Percentiles rank a stretch among this genome's conserved stretches.
These are phyloP conservation scores for Drosophila azteca DNA, from an alignment of 1,140 invertebrate species.

Conservation along the genomic window DNA sequence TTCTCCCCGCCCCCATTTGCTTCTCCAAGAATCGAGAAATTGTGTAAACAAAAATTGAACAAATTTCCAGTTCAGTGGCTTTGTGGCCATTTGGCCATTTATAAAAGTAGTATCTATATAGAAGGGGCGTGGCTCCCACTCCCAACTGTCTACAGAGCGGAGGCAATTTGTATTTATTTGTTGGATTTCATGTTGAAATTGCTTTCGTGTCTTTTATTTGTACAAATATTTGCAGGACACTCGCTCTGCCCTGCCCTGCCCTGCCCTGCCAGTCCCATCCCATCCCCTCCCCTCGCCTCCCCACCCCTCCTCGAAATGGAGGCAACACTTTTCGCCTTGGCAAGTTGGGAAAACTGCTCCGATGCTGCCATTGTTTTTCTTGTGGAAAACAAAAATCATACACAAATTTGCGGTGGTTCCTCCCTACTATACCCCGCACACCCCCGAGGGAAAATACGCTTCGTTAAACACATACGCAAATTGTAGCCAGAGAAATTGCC, in stretches of 20 bases:
- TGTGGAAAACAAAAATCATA: slow-evolving; percentile 66
- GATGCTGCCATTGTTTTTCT: slow-evolving; percentile 1
- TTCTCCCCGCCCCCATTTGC: slow-evolving; percentile 8
- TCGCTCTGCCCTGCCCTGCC: slow-evolving; percentile 19
- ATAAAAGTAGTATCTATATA: slow-evolving; percentile 50
- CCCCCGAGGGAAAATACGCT: slow-evolving; percentile 35
- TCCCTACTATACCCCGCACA: neutral
- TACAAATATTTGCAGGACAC: slow-evolving; percentile 66
- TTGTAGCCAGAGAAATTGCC: slow-evolving; percentile 50
- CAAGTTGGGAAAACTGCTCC: slow-evolving; percentile 17
- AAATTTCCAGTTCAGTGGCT: slow-evolving; percentile 79
- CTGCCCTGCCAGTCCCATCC: slow-evolving; percentile 19
- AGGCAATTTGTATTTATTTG: slow-evolving; percentile 77
- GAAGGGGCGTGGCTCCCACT: slow-evolving; percentile 26
- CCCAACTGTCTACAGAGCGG: neutral
- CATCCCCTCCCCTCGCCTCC: neutral
- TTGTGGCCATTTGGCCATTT: slow-evolving; percentile 69
- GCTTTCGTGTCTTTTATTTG: slow-evolving; percentile 54
- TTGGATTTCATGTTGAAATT: slow-evolving; percentile 60
- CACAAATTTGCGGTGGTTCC: slow-evolving; percentile 70
- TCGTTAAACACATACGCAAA: slow-evolving; percentile 79
- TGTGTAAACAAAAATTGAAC: slow-evolving; percentile 76
- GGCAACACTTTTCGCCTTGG: slow-evolving; percentile 40
- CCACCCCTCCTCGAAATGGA: slow-evolving; percentile 29
- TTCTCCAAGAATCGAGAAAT: slow-evolving; percentile 34